Percentiles rank a stretch among this genome's conserved stretches.
These are phyloP conservation scores for Hydrozoanthus gracilis DNA, from an alignment of 92 coral and sea anemone genomes.

Conservation along the genomic window DNA sequence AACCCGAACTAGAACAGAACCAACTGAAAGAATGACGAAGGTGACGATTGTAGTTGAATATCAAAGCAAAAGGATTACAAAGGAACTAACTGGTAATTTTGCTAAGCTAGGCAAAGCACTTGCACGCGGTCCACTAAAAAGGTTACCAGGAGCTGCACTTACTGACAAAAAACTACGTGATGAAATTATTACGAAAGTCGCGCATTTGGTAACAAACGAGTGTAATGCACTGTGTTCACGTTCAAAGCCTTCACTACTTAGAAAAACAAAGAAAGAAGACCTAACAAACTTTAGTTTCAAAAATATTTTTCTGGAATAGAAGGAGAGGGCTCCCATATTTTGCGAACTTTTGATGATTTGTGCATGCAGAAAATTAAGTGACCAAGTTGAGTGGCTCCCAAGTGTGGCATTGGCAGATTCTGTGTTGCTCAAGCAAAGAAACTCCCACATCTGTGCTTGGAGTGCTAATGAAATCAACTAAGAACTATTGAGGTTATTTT, in stretches of 20 bases:
- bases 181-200: slow-evolving; percentile 7
- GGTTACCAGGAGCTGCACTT: slow-evolving; percentile 46
- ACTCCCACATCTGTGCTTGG: slow-evolving; percentile 59
- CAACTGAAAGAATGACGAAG: slow-evolving; percentile 5
- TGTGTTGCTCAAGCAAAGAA: slow-evolving; percentile 56
- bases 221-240: slow-evolving; percentile 39
- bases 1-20: slow-evolving; percentile 11
- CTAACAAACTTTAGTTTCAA: slow-evolving; percentile 21
- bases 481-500: slow-evolving; percentile 61
- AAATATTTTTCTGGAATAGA: slow-evolving; percentile 43
- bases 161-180: slow-evolving; percentile 1
- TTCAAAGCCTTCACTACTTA: slow-evolving; percentile 47
- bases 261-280: slow-evolving; percentile 19
- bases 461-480: slow-evolving; percentile 57
- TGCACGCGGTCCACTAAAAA: slow-evolving; percentile 24
- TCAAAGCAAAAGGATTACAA: slow-evolving; percentile 38
- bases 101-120: slow-evolving; percentile 32
- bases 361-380: not conserved
- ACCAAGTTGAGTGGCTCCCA: slow-evolving; percentile 3
- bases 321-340: slow-evolving; percentile 41
- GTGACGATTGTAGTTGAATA: slow-evolving; percentile 23
- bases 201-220: slow-evolving; percentile 1
- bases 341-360: slow-evolving; percentile 8
- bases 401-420: slow-evolving; percentile 61
- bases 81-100: slow-evolving; percentile 21